Base-by-base conservation (phyloP, 2,797 vertebrate genomes). In the Limnodromus scolopaceus region DNA sequence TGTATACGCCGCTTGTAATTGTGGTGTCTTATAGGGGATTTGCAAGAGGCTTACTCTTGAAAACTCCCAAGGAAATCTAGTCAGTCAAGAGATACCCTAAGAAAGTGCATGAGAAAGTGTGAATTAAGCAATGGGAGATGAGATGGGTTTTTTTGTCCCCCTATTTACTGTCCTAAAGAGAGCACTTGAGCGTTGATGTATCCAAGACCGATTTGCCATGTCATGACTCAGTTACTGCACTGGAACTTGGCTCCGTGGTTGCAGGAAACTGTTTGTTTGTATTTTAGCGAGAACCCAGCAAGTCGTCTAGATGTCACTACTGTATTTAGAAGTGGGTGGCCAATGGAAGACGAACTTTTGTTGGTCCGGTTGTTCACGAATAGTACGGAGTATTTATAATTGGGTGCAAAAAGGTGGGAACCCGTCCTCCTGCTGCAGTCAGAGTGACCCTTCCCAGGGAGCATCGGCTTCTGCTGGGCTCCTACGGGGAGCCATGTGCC, bases 391-490 rank as follows among this genome's bases (percentile, higher is more conserved):
- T n/a, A 32, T 87, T 92, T 92, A 63, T 58, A 68, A 23, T 39
- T 0, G 25, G 60, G 30, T 38, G 79, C 48, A 76, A 51, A 77
- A 93, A 46, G 32, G 43, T 85, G 87, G 68, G 87, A 69, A 69
- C 58, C n/a, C 0, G 0, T 60, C 46, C 20, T 82, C 54, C 55
- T 84, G 30, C 81, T 82, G 61, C 38, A 84, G 45, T 38, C 65
- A 24, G 16, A 0, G 5, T 77, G 76, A 86, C 64, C 72, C 76
- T 95, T 96, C 83, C 87, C 90, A 83, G 76, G 60, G 64, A 82
- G 34, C 0, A 0, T 11, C 0, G 1, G 28, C 71, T 71, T 83
- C 1, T 0, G 46, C 25, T 0, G 1, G 53, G 53, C n/a, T 93
- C n/a, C 69, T 5, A 32, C 23, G 30, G 41, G 64, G 38, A 82